Evolutionary conservation across 2,888 invertebrate species (phyloP), one percentile per base, ranked within the genome.

Genomic region (Elgonia sp.): DNA sequence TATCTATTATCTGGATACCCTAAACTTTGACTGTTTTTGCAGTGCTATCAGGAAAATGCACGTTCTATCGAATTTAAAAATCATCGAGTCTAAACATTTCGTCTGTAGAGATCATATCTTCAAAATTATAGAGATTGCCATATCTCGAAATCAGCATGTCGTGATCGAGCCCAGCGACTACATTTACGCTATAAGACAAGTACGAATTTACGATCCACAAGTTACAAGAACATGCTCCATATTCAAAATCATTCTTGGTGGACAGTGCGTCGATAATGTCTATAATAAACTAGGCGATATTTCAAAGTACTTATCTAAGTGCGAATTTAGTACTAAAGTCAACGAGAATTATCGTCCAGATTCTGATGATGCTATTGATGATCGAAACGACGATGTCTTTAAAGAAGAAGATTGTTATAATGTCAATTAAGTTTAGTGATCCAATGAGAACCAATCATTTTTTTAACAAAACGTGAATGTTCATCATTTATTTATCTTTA

Each of bases 211-310:
- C n/a, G 69, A 69, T n/a, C 29, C 69, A 7, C 69, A 29, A 29
- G 40, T 69, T n/a, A n/a, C 18, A 7, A 46, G 12, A 14, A 2
- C 12, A 46, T 16, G 46, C 10, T 46, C 46, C 12, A 16, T 46
- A 46, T 70, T 70, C 70, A 50, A 50, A 29, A 70, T 70, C 20
- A 21, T 53, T 16, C 53, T 70, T n/a, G 70, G 70, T 9, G 72
- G 72, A 57, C 55, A 57, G 40, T 72, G 72, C n/a, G 57, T 72
- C 20, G 72, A 57, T 8, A 72, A 72, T 20, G 57, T 72, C 39
- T 57, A 57, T 18, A 57, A 40, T 40, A 40, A 10, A 1, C 16
- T 72, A 12, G 57, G 72, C 0, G 57, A 55, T 2, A 55, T 72
- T 12, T 55, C 72, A 10, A 37, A 39, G 20, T 72, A 18, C 20